Evolutionary conservation across 1,140 invertebrate genomes (phyloP), one percentile per base, ranked within the genome.

Genomic region (Drosophila bifasciata): DNA sequence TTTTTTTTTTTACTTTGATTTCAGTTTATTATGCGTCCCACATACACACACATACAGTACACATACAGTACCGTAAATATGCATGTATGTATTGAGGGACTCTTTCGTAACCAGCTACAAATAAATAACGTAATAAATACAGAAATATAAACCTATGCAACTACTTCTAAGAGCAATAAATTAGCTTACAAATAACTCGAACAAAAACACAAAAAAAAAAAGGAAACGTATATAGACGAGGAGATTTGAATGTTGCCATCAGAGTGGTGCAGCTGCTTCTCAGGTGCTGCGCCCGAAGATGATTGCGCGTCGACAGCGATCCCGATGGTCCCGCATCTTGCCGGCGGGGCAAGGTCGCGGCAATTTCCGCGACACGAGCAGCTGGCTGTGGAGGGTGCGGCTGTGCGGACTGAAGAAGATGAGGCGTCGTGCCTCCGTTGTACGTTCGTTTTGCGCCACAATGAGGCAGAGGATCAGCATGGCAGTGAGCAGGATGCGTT

Each of bases 251-350:
- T 8, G 28, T 28, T 9, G 28, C 2, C 8, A 8, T 28, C 11
- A 17, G 23, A 15, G 2, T 1, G 17, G n/a, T 13, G 19, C 7
- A 13, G 8, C 8, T 2, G 4, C n/a, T n/a, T 40, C n/a, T 90
- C 53, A 90, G 52, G 51, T 71, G 67, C 70, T 60, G 28, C 84
- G 71, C 15, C 62, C 81, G 21, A 91, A 90, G 50, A 81, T 76
- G 13, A 91, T 36, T 3, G 85, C 89, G 5, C 85, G 71, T 17
- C 89, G 70, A 57, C 89, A 91, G 13, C 89, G 85, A 63, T 89
- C 86, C 19, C 89, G 84, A 53, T 91, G 89, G 51, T 91, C 89
- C 6, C 89, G 59, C 85, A 90, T 88, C 41, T 80, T 79, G 0
- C 89, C 89, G 13, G 58, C 59, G 3, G 85, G 89, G 66, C 89